These are phyloP conservation scores for Serinus canaria DNA, from an alignment of 2,113 vertebrate genomes.

Conservation along the genomic window DNA sequence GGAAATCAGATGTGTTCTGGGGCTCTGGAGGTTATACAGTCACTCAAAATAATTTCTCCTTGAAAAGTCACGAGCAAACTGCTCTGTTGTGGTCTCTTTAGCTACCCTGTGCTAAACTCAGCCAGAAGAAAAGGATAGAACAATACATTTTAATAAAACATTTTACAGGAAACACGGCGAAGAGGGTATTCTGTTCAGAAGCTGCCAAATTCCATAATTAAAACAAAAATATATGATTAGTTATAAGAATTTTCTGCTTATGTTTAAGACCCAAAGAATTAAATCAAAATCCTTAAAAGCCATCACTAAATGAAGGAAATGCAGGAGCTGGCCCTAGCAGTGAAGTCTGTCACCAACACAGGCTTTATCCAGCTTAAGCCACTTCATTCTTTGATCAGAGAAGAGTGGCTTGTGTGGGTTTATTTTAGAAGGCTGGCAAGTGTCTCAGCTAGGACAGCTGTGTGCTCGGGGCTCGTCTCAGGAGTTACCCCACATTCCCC, in stretches of 20 bases:
- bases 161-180: not conserved
- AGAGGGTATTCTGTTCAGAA: not conserved
- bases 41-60: constrained; percentile 33
- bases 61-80: not conserved
- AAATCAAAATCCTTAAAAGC: constrained; percentile 67
- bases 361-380: constrained; percentile 68
- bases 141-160: not conserved
- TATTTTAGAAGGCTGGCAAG: constrained; percentile 44
- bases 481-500: not conserved
- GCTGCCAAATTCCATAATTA: constrained; percentile 46
- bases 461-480: not conserved
- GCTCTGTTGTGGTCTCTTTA: not conserved
- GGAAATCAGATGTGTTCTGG: constrained; percentile 62
- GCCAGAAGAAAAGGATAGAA: not conserved
- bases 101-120: not conserved
- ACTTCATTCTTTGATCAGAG: constrained; percentile 68
- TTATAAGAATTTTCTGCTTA: constrained; percentile 51
- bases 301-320: constrained; percentile 46
- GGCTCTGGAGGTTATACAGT: constrained; percentile 26
- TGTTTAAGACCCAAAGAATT: constrained; percentile 57
- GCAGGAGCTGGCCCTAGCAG: constrained; percentile 42
- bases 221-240: constrained; percentile 47
- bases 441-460: constrained; percentile 39
- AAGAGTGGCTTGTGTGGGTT: constrained; percentile 16
- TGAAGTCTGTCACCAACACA: constrained; percentile 64